Evolutionary conservation across 2,113 vertebrate genomes (phyloP).

Genomic region (Gavialis gangeticus): DNA sequence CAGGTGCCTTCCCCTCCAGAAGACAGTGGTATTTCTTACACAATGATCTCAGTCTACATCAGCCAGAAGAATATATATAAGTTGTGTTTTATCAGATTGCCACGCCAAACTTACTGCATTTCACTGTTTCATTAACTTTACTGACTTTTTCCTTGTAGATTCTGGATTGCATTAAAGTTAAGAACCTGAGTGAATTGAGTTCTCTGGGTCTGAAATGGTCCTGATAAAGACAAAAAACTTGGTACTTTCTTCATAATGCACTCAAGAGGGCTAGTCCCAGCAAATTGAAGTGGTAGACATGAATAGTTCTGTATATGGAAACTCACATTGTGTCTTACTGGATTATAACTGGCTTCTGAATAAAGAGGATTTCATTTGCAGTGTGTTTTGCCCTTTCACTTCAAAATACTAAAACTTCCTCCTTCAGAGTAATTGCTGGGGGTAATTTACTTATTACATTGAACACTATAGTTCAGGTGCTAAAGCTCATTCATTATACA

Average conservation of each 20-base stretch:
- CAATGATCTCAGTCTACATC: neutral
- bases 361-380: slow-evolving; percentile 60
- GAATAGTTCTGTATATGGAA: slow-evolving; percentile 12
- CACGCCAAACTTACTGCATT: neutral
- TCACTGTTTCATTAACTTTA: neutral
- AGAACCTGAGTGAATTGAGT: neutral
- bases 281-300: neutral
- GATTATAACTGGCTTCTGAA: slow-evolving; percentile 53
- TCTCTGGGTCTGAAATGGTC: neutral
- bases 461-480: slow-evolving; percentile 26
- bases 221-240: neutral
- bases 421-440: neutral
- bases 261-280: neutral
- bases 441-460: slow-evolving; percentile 21
- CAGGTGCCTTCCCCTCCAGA: neutral
- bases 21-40: neutral
- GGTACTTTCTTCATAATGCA: neutral
- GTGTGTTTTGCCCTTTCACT: slow-evolving; percentile 39
- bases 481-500: neutral
- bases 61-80: neutral
- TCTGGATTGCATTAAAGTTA: neutral
- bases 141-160: neutral
- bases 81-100: neutral
- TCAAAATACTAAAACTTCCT: slow-evolving; percentile 31
- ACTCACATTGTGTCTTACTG: slow-evolving; percentile 28